A percentile compares a stretch with the other conserved stretches of the same genome.
Conservation (phyloP, 2,888 invertebrate genomes). For the Megalurothrips usitatus region DNA sequence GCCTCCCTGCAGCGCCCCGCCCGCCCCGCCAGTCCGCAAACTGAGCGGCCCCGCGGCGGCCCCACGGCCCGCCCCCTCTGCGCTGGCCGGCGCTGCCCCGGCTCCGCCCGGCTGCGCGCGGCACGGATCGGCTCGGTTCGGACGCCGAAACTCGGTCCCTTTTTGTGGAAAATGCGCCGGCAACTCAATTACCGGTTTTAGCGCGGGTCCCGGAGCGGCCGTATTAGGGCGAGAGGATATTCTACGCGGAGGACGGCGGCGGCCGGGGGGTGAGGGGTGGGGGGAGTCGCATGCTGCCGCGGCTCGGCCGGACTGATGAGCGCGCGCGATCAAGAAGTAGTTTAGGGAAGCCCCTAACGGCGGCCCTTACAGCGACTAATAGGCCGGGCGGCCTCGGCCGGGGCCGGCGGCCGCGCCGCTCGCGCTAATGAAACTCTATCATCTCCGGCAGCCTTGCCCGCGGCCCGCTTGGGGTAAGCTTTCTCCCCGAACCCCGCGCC, state of each 20-base stretch:
- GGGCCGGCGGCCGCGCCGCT: not conserved
- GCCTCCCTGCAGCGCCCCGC: no score
- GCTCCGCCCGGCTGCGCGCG: no score
- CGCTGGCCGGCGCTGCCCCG: no score
- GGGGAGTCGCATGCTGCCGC: no score
- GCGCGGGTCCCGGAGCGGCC: not conserved
- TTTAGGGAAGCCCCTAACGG: no score
- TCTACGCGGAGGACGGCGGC: not conserved
- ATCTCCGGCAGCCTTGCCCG: not conserved
- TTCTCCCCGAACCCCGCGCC: no score
- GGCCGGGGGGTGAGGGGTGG: not conserved
- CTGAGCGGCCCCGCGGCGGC: no score
- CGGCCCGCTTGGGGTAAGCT: not conserved
- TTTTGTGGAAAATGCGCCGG: conserved; percentile 12
- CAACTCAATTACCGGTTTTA: not conserved
- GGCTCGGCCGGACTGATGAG: no score
- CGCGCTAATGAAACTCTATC: no score
- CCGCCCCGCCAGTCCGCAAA: not conserved
- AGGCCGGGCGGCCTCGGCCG: not conserved
- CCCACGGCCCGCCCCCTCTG: no score
- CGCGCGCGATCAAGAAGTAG: no score
- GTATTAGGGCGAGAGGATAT: not conserved
- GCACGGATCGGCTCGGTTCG: not conserved
- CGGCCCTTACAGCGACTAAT: no score
- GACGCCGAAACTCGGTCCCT: not conserved